A percentile compares a stretch with the other conserved stretches of the same genome.
These are phyloP conservation scores for Mirounga angustirostris DNA, from an alignment of 2,113 vertebrate species.

Conservation along the genomic window DNA sequence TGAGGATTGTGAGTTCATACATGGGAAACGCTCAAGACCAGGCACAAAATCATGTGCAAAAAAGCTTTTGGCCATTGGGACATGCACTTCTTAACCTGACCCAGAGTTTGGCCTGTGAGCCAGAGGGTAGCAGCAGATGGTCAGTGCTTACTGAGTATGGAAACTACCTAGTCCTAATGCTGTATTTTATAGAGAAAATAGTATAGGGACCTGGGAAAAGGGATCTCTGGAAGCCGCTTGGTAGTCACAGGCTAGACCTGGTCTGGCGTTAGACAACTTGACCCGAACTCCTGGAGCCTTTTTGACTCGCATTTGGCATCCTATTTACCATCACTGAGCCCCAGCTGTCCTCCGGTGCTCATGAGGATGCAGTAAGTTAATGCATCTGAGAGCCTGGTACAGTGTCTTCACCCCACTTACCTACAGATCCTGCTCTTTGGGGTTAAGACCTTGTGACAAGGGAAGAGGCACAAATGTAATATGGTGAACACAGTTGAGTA, in stretches of 20 bases:
- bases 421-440: not conserved
- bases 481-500: not conserved
- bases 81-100: not conserved
- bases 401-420: not conserved
- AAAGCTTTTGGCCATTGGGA: not conserved
- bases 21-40: not conserved
- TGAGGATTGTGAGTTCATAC: not conserved
- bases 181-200: not conserved
- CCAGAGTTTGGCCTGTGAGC: not conserved
- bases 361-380: not conserved
- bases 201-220: not conserved
- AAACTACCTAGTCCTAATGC: not conserved
- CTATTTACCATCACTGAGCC: not conserved
- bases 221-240: not conserved
- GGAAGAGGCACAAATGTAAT: not conserved
- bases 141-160: not conserved
- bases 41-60: not conserved
- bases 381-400: not conserved
- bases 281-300: not conserved
- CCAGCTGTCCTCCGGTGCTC: not conserved
- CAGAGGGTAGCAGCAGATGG: not conserved
- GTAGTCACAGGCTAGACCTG: not conserved
- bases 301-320: not conserved
- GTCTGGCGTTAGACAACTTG: not conserved
- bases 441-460: not conserved